A percentile compares a stretch with the other conserved stretches of the same genome.
Conservation (phyloP, 2,113 vertebrate genomes). For the Neofelis nebulosa region DNA sequence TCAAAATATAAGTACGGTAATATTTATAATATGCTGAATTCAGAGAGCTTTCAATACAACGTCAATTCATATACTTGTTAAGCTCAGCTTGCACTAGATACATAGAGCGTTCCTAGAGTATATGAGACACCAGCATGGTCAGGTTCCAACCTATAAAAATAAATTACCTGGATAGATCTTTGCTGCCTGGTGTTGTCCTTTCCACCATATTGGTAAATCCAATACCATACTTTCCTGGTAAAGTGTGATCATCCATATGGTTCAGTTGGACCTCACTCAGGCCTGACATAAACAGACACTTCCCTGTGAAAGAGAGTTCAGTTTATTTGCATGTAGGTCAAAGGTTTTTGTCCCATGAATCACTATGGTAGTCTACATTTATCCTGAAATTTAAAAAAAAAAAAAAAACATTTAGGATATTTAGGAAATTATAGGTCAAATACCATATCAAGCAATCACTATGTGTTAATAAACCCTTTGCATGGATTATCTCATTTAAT, state of each 20-base stretch:
- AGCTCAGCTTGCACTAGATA: neutral
- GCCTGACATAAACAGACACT: slow-evolving; percentile 97
- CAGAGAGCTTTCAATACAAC: neutral
- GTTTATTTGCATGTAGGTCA: neutral
- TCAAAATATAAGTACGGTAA: slow-evolving; percentile 63
- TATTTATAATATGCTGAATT: neutral
- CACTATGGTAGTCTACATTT: neutral
- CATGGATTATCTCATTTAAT: neutral
- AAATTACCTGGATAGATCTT: slow-evolving; percentile 94
- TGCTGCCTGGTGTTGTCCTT: slow-evolving; percentile 97
- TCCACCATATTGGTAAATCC: slow-evolving; percentile 99
- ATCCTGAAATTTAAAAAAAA: slow-evolving; percentile 9
- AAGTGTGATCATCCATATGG: slow-evolving; percentile 92
- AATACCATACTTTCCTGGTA: slow-evolving; percentile 96
- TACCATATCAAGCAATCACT: neutral
- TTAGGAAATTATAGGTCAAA: neutral
- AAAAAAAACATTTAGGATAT: neutral
- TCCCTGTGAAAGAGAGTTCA: slow-evolving; percentile 87
- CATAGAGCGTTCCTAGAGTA: rapidly evolving
- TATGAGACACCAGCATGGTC: rapidly evolving
- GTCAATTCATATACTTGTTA: neutral
- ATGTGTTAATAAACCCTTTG: neutral
- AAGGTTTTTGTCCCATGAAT: neutral
- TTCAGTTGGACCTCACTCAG: slow-evolving; percentile 95
- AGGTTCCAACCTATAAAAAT: neutral